Conservation (phyloP, 2,797 vertebrate species). For the Enteromius radiatus region DNA sequence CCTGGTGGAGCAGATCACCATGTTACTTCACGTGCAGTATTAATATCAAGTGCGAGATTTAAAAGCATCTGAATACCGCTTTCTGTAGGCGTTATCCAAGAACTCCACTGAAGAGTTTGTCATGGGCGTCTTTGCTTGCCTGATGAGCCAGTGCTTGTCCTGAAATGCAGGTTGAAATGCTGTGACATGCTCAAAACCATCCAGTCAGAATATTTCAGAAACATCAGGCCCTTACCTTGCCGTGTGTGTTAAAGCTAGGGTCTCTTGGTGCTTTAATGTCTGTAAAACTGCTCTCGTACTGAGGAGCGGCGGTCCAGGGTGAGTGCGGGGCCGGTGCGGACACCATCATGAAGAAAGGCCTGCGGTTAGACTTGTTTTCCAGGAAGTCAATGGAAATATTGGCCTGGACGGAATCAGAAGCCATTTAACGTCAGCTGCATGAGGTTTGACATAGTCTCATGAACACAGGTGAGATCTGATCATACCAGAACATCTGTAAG, state of each 20-base stretch:
- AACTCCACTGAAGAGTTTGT: slow-evolving; percentile 91
- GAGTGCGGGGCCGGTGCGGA: slow-evolving; percentile 95
- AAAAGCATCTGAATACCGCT: slow-evolving; percentile 75
- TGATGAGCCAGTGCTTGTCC: slow-evolving; percentile 98
- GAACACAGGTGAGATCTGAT: background rate
- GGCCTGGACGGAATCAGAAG: slow-evolving; percentile 77
- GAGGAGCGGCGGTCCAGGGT: slow-evolving; percentile 93
- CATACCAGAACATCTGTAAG: slow-evolving; percentile 96
- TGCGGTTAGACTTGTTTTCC: slow-evolving; percentile 87
- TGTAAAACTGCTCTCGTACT: slow-evolving; percentile 86
- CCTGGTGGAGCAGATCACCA: slow-evolving; percentile 66
- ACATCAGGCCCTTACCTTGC: slow-evolving; percentile 79
- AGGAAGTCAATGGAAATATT: slow-evolving; percentile 94
- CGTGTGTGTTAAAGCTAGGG: slow-evolving; percentile 93
- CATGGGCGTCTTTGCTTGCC: slow-evolving; percentile 98
- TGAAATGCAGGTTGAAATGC: slow-evolving; percentile 58
- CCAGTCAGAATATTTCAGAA: background rate
- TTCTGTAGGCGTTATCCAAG: slow-evolving; percentile 91
- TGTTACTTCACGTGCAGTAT: background rate
- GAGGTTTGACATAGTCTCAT: background rate
- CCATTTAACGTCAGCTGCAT: background rate
- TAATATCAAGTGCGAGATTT: background rate
- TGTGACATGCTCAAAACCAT: background rate
- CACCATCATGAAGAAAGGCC: slow-evolving; percentile 98
- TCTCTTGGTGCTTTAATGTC: slow-evolving; percentile 87